Base-by-base conservation (phyloP, 2,113 vertebrate genomes). In the Uropsilus gracilis region DNA sequence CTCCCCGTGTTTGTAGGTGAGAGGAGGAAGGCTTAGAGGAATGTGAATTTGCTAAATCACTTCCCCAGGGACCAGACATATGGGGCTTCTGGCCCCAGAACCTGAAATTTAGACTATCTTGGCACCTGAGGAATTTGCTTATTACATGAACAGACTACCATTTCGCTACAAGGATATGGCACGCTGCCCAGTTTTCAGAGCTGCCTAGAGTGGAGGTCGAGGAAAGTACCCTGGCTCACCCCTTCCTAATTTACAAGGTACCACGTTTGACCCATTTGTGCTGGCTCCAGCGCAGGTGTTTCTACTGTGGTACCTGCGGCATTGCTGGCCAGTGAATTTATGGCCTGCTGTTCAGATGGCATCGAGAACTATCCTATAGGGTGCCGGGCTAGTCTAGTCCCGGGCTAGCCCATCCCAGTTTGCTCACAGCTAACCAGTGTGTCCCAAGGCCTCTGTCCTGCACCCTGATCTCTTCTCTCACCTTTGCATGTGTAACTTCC, bases 271-370 rank as follows among this genome's bases (percentile, higher is more conserved):
- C 73, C 53, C 64, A n/a, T 0, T 66, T 84, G 22, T 53, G 17
- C 44, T 0, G 5, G 8, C 46, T 59, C 34, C 13, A 13, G 22
- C 2, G 39, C 37, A 44, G 68, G 6, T 32, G 39, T 59, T n/a
- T 3, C 26, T 30, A 0, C 64, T 0, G 0, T 8, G 37, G 16
- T 4, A 12, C 20, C 30, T 8, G 20, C 17, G 9, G 6, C 5
- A 0, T 63, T 30, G 57, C 34, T 0, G 0, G 44, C 30, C 2
- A 4, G 1, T 11, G n/a, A 17, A 10, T 68, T 14, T 86, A 39
- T 12, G 28, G 28, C 61, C 82, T 73, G 39, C 44, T 59, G 13
- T 77, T 66, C 48, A 68, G 3, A 26, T n/a, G 50, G 44, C 34
- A 39, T 2, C 17, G 0, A 0, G 37, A 85, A 32, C 59, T 44